A percentile compares a stretch with the other conserved stretches of the same genome.
Evolutionary conservation across 53 echinoderm and acorn worm species (phyloP).

Genomic region (Henricia sp.): DNA sequence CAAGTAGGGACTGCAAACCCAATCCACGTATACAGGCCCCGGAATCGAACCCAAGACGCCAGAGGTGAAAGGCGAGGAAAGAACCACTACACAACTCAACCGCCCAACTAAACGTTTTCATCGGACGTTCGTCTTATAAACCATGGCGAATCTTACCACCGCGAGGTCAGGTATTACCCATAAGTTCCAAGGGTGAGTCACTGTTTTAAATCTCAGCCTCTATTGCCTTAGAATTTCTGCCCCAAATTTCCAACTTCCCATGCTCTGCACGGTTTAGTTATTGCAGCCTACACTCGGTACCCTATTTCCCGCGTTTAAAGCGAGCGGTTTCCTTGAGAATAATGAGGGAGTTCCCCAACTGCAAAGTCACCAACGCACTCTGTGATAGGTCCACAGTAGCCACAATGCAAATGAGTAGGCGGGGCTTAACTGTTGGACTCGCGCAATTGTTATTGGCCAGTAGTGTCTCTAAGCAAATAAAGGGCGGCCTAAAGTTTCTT

Average conservation of each 20-base stretch:
- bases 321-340: background rate
- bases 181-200: too few species aligned
- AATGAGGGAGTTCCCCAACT: background rate
- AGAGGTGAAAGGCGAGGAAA: too few species aligned
- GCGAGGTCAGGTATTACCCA: too few species aligned
- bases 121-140: too few species aligned
- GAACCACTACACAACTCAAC: too few species aligned
- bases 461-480: conserved; percentile 32
- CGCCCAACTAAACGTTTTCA: too few species aligned
- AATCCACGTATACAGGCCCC: too few species aligned
- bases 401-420: conserved; percentile 12
- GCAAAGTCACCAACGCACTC: background rate
- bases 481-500: conserved; percentile 20
- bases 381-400: conserved; percentile 23
- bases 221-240: background rate
- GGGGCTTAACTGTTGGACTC: background rate
- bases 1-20: too few species aligned
- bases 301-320: background rate
- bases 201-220: too few species aligned
- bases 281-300: background rate
- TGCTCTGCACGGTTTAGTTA: background rate
- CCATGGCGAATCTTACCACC: too few species aligned
- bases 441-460: background rate
- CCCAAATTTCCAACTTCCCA: conserved; percentile 19
- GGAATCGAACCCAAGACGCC: too few species aligned